Evolutionary conservation across 2,113 vertebrate species (phyloP).

Genomic region (Aspiorhynchus laticeps): DNA sequence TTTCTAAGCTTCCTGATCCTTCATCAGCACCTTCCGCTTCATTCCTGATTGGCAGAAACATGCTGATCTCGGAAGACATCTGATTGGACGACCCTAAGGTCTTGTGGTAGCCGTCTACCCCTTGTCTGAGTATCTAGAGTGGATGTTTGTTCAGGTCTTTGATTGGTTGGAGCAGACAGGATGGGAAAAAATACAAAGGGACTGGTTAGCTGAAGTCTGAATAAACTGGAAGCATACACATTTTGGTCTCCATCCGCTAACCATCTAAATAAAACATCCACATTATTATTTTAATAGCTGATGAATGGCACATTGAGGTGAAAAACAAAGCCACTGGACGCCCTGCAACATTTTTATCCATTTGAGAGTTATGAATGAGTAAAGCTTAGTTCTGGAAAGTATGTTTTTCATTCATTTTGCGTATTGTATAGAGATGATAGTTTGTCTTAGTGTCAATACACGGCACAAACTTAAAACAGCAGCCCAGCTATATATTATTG

Average conservation of each 20-base stretch:
- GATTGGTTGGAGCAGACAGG: background rate
- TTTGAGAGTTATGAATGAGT: background rate
- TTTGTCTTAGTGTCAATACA: no score
- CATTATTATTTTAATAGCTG: background rate
- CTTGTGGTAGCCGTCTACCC: background rate
- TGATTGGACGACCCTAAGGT: constrained; percentile 60
- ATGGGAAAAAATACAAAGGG: background rate
- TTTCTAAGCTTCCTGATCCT: constrained; percentile 71
- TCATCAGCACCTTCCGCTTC: constrained; percentile 53
- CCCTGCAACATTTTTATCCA: background rate
- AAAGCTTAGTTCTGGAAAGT: background rate
- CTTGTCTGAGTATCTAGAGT: background rate
- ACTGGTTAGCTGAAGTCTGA: background rate
- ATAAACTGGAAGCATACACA: constrained; percentile 23
- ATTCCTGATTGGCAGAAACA: constrained; percentile 65
- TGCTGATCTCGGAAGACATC: constrained; percentile 16
- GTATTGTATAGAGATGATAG: no score
- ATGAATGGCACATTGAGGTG: background rate
- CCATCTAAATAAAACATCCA: background rate
- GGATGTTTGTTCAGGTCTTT: constrained; percentile 17
- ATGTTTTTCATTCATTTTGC: no score
- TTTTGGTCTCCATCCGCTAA: background rate
- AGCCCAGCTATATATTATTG: no score
- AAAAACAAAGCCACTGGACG: background rate
- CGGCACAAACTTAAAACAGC: no score